Base-by-base conservation (phyloP, 2,113 vertebrate genomes). In the Taxidea taxus region DNA sequence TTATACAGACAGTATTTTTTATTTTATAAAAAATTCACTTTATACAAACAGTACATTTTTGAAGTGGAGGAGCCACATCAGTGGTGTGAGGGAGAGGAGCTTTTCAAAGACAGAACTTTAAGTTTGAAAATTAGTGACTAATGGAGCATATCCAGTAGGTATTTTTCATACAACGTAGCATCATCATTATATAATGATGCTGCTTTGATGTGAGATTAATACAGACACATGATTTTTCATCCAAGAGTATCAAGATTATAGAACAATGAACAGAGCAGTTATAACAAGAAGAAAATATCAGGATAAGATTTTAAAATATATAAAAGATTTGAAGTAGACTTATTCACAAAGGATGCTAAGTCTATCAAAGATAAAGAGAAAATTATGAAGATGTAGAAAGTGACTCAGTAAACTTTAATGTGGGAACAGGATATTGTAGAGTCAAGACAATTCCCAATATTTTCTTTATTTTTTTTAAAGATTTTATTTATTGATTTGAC, bases 81-180 rank as follows among this genome's bases (percentile, higher is more conserved):
- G 18, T 91, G 93, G 66, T 84, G 82, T 96, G 85, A 84, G 93
- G 87, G 84, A 98, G 89, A 97, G 78, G 97, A 96, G 96, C 70
- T 94, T 96, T 96, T 97, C 95, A 97, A 96, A 97, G 96, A 94
- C 77, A 96, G 95, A 96, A 96, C 95, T 98, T 97, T 94, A 95
- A 97, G 90, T 98, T 96, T 97, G 98, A 98, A 97, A 97, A 98
- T 98, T 96, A 97, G 97, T 96, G 85, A 97, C 95, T 97, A 98
- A 98, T 97, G 97, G 96, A 97, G 97, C 97, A 93, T 97, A 89
- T 96, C 98, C 94, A 80, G 47, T 82, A 98, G 97, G 97, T 98
- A 98, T 98, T 98, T 97, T 98, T 98, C 97, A 98, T 89, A 97
- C 96, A 97, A 97, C 77, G 96, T 95, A 95, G 96, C 95, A 96